Base-by-base conservation (phyloP, 2,797 vertebrate genomes). In the Carapus acus region DNA sequence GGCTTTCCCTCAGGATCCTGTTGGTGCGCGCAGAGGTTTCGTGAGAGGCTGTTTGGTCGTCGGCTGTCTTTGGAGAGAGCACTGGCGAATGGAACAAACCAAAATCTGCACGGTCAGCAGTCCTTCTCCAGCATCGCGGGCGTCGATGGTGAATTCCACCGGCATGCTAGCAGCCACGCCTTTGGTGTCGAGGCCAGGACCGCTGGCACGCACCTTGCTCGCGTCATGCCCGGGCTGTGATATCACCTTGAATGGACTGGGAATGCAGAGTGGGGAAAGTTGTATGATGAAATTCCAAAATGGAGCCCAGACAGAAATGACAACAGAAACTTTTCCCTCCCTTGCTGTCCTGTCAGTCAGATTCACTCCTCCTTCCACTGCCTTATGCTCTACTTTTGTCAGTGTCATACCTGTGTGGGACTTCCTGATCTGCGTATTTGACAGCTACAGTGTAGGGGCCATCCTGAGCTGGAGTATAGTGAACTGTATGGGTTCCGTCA, bases 131-230 rank as follows among this genome's bases (percentile, higher is more conserved):
- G 96, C 96, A 0, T 98, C 94, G 0, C 94, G 90, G 1, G 95
- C 94, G 0, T 98, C 94, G 0, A 98, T 97, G 64, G 94, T 97
- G 77, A 98, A 98, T 76, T 97, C 95, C 3, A 98, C 94, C 0
- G 94, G 95, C 16, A 97, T 73, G 62, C 94, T 98, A 54, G 95
- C 95, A 0, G 91, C 80, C 64, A 98, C 92, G 45, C 94, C 95
- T 0, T 91, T 85, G 1, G 88, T 85, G 3, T 94, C 92, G 49
- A 98, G 90, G 20, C 95, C 95, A 0, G 95, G 95, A 4, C 95
- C 95, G 0, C 94, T 98, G 55, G 94, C 94, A 0, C 90, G 88
- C 7, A 98, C 95, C 75, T 98, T 98, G 69, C 95, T 98, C 83
- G 95, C 95, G 0, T 98, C 95, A 0, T 97, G 92, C 37, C 90